Base-by-base conservation (phyloP, 1,140 invertebrate species). In the Formica exsecta region DNA sequence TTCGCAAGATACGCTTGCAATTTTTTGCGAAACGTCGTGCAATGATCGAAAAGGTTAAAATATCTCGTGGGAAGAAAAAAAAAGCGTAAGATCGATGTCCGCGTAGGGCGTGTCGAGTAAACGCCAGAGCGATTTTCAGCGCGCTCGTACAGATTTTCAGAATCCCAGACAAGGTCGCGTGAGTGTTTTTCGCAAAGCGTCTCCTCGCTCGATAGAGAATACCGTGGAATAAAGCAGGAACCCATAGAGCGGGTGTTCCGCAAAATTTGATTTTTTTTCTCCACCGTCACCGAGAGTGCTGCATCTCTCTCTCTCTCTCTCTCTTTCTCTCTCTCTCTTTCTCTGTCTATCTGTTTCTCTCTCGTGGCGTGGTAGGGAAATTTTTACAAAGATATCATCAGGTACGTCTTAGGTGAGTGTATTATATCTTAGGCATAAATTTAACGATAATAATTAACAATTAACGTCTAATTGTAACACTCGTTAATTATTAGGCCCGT, bases 371-470 rank as follows among this genome's bases (percentile, higher is more conserved):
- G 71, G 61, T 83, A 86, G 85, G 71, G 68, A 85, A 88, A 87
- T 91, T 92, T 92, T 92, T 91, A 92, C 87, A 87, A 92, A 89
- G 85, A 92, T 92, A 93, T 93, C 90, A 92, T 92, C 89, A 91
- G 91, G 90, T 93, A 92, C 88, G 89, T 92, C 65, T 88, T 92
- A 93, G 92, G 86, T 93, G 91, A 93, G 87, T 92, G 92, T 93
- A 93, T 91, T 92, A 93, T 93, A 93, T 90, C 87, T 87, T 92
- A 93, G 91, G 74, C 66, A 86, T 91, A 92, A 93, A 90, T 87
- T 92, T 92, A 92, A 92, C 85, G 89, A 92, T 92, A 93, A 92
- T 91, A 92, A 92, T 92, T 92, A 92, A 91, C 86, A 87, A 92
- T 84, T 93, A 92, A 93, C 85, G 87, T 91, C 91, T 91, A 93